Conservation (phyloP, 2,888 invertebrate species). For the Microplitis manilae region DNA sequence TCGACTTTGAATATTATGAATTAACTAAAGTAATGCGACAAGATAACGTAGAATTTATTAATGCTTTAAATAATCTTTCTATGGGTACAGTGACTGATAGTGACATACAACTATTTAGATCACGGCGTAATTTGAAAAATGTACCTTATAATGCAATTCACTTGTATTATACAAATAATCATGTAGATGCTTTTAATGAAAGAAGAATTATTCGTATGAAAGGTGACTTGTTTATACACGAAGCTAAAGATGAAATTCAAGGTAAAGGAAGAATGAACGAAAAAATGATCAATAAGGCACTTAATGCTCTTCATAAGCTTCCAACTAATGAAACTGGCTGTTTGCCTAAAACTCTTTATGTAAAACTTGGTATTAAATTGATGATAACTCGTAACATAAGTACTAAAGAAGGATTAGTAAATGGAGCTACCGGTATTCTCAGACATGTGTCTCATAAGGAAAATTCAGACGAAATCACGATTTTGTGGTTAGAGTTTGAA, state of each 20-base stretch:
- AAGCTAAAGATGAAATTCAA: background rate
- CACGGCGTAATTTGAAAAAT: slow-evolving; percentile 34
- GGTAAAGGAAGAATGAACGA: background rate
- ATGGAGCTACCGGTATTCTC: no score
- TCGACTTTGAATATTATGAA: no score
- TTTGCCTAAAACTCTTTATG: background rate
- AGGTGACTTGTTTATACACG: background rate
- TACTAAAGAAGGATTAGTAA: no score
- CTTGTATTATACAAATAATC: background rate
- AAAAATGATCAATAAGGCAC: background rate
- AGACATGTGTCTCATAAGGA: no score
- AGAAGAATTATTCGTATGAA: background rate
- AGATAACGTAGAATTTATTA: no score
- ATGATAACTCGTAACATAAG: no score
- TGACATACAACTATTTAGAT: slow-evolving; percentile 50
- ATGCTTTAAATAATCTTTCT: slow-evolving; percentile 46
- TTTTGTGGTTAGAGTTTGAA: no score
- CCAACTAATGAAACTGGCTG: slow-evolving; percentile 10
- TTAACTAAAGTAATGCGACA: no score
- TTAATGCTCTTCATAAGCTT: background rate
- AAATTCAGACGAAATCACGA: no score
- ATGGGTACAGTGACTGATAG: slow-evolving; percentile 48
- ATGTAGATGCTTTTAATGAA: background rate
- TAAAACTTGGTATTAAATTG: no score
- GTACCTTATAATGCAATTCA: slow-evolving; percentile 34